phyloP scores from a whole-genome alignment of 2,797 vertebrate species.

The Odontamblyopus lacepedii region DNA sequence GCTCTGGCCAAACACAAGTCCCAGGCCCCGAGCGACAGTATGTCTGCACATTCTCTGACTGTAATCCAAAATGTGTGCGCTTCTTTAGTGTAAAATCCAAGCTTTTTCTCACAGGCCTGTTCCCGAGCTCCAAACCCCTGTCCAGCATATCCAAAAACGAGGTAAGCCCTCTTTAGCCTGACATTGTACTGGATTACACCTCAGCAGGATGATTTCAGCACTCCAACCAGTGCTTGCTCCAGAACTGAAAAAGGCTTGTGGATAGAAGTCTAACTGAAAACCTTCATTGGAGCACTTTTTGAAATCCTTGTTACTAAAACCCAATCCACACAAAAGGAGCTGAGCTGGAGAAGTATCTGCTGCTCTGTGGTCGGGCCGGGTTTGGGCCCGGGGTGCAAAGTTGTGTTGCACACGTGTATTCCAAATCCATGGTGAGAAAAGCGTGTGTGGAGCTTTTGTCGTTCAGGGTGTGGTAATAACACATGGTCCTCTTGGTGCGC shows the following conservation, averaged over 20 bases:
- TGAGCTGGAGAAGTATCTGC: too few species aligned
- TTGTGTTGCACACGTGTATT: too few species aligned
- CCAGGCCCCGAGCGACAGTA: slow-evolving; percentile 67
- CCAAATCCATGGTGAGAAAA: too few species aligned
- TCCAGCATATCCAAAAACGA: slow-evolving; percentile 65
- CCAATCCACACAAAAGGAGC: too few species aligned
- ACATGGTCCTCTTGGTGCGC: too few species aligned
- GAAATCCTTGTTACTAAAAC: too few species aligned
- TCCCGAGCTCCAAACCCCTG: slow-evolving; percentile 60
- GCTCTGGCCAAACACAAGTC: slow-evolving; percentile 91
- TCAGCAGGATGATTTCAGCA: neutral
- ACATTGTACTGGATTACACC: too few species aligned
- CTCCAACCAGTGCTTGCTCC: neutral
- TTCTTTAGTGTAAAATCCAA: neutral
- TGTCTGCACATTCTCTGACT: neutral
- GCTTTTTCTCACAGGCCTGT: neutral
- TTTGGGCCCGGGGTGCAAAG: too few species aligned
- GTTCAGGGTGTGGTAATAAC: too few species aligned
- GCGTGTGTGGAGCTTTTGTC: too few species aligned
- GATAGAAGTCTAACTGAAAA: neutral
- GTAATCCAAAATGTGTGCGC: neutral
- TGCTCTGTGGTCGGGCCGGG: too few species aligned
- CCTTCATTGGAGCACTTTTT: too few species aligned
- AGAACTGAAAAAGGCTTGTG: neutral
- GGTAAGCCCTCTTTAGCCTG: slow-evolving; percentile 30